Base-by-base conservation (phyloP, 2,113 vertebrate species). In the Odobenus rosmarus region DNA sequence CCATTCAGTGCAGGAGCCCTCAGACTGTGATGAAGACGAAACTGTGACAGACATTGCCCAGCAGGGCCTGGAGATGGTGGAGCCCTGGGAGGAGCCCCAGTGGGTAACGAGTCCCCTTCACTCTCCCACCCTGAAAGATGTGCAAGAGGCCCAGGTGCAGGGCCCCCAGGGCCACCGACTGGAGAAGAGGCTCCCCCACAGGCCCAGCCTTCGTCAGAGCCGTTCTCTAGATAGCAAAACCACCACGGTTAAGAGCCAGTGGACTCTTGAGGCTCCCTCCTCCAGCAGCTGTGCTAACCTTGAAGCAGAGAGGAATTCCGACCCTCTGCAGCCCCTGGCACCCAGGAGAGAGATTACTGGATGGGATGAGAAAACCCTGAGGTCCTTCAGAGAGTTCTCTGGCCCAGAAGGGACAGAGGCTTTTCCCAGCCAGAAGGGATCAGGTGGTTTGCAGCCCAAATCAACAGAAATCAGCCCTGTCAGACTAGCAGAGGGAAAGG, bases 51-150 rank as follows among this genome's bases (percentile, higher is more conserved):
- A 99, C 57, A 97, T 97, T 36, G 97, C 98, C 62, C 96, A 98
- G 28, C 99, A 99, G 59, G 99, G 99, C 92, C 98, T 99, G 95
- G 99, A 99, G 97, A 98, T 99, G 97, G 99, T 99, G 90, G 99
- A 99, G 93, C 99, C 99, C 4, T 99, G 99, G 99, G 99, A 99
- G 82, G 99, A 99, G 83, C 99, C 99, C 93, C 99, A 99, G 93
- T 99, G 99, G 99, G 99, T 99, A 36, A 99, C 99, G 3, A 99
- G 99, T 90, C 99, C 99, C 3, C 99, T 99, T 21, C 99, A 99
- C 97, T 99, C 99, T 4, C 99, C 99, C 1, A 99, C 99, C 67
- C 97, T 99, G 92, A 99, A 99, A 97, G 99, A 99, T 76, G 86
- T 98, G 61, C 99, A 99, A 5, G 98, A 96, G 36, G 81, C 98